Conservation (phyloP, 2,888 invertebrate genomes). For the Leuctra nigra region DNA sequence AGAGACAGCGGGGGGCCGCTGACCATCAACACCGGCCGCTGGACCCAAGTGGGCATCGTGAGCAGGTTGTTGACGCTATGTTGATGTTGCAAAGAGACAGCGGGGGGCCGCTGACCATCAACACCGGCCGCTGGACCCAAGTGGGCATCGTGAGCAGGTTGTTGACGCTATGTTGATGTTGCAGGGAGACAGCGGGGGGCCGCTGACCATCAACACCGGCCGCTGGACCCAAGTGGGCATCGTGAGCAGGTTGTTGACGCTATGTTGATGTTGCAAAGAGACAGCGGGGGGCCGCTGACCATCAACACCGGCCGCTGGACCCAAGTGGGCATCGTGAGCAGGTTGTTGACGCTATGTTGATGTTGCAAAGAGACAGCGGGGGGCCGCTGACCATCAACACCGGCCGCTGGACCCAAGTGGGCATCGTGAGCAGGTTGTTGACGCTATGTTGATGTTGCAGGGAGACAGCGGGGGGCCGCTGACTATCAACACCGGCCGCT, state of each 20-base stretch:
- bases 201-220: constrained; percentile 70
- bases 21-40: constrained; percentile 68
- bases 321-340: constrained; percentile 80
- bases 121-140: constrained; percentile 70
- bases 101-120: constrained; percentile 80
- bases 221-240: constrained; percentile 80
- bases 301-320: constrained; percentile 69
- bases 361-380: constrained; percentile 75
- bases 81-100: constrained; percentile 68
- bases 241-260: constrained; percentile 88
- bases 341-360: too few species aligned
- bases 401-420: constrained; percentile 73
- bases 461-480: constrained; percentile 86
- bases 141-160: constrained; percentile 86
- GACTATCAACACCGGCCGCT: constrained; percentile 68
- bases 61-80: too few species aligned
- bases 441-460: constrained; percentile 50
- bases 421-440: constrained; percentile 87
- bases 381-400: constrained; percentile 79
- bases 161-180: too few species aligned
- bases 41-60: constrained; percentile 81
- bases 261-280: constrained; percentile 75
- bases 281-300: constrained; percentile 84
- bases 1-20: constrained; percentile 85
- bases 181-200: constrained; percentile 86